A percentile compares a stretch with the other conserved stretches of the same genome.
These are phyloP conservation scores for Marcusenius ussheri DNA, from an alignment of 2,113 vertebrate species.

Conservation along the genomic window DNA sequence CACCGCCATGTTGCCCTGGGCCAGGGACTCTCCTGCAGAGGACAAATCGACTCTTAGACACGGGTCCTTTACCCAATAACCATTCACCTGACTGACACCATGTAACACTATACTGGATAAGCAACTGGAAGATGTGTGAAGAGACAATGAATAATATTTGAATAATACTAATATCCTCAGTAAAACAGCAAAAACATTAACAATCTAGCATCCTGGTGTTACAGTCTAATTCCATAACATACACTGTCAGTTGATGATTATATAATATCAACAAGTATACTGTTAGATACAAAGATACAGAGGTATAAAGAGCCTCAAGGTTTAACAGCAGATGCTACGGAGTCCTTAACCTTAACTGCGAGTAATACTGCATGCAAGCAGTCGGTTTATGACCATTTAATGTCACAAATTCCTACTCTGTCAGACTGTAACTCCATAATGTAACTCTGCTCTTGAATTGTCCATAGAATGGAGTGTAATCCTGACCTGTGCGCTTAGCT, in stretches of 20 bases:
- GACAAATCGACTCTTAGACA: background rate
- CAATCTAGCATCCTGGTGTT: background rate
- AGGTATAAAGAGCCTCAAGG: background rate
- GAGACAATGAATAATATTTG: background rate
- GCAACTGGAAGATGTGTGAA: background rate
- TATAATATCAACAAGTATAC: background rate
- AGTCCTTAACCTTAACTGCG: background rate
- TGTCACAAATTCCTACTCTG: background rate
- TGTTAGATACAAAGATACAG: background rate
- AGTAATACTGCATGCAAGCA: background rate
- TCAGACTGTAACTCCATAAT: background rate
- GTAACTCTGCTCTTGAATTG: background rate
- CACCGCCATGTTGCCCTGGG: conserved; percentile 61
- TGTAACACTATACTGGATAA: background rate
- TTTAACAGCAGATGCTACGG: background rate
- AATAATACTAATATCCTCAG: background rate
- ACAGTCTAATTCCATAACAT: background rate
- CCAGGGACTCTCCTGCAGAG: conserved; percentile 62
- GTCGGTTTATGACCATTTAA: background rate
- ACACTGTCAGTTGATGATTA: background rate
- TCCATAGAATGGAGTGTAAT: background rate
- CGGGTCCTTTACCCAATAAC: background rate
- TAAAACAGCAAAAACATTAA: background rate
- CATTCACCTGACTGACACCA: background rate
- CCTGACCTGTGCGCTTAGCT: background rate